Base-by-base conservation (phyloP, 1,140 invertebrate genomes). In the Polyergus mexicanus region DNA sequence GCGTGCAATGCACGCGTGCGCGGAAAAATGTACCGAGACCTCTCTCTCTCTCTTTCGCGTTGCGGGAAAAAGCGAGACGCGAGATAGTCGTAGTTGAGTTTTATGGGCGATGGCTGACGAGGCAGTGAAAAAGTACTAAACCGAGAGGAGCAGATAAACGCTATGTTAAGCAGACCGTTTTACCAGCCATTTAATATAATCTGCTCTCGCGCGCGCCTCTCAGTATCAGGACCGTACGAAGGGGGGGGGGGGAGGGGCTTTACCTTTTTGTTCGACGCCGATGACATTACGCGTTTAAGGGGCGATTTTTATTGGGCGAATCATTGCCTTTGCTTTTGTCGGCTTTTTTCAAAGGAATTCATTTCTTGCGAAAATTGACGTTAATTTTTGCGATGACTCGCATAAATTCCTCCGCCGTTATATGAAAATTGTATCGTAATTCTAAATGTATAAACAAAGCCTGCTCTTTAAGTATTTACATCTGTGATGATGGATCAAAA, bases 41-140 rank as follows among this genome's bases (percentile, higher is more conserved):
- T 81, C 32, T 72, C 35, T 84, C n/a, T 51, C 13, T 19, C 41
- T 44, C 41, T 44, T 11, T 60, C 71, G 54, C 54, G 63, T 54
- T 13, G 44, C 8, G 62, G 32, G 6, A n/a, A 41, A 19, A 65
- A 83, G 66, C 74, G 87, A 84, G 47, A 77, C 63, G 68, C 81
- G 77, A 28, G 88, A 89, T 83, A 86, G 69, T 85, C 86, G 89
- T 88, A 90, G 88, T 87, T 88, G 92, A 93, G 93, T 95, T 95
- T 95, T 95, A 95, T 94, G 93, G 94, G 89, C 93, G 94, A 94
- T 94, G 94, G 93, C 93, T 95, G 94, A 95, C 94, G 94, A 94
- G 94, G 94, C 93, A 93, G 94, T 95, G 94, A 95, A 94, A 95
- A 95, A 95, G 94, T 94, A 95, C 89, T 95, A 95, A 95, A 94